Conservation (phyloP, 2,113 vertebrate species). For the Chascanopsetta lugubris region DNA sequence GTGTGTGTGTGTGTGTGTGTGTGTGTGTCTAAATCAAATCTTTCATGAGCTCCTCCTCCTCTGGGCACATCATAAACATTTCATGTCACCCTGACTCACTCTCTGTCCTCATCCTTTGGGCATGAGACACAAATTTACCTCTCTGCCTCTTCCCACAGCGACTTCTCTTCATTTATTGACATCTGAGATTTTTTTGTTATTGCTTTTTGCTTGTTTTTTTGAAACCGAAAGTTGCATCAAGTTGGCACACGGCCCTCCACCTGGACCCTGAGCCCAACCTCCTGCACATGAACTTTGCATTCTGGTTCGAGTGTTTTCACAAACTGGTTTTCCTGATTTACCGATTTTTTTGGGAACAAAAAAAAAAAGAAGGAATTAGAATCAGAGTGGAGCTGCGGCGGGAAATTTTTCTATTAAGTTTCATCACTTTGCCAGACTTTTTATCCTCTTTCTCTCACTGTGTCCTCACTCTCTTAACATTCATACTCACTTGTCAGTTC, state of each 20-base stretch:
- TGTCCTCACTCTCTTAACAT: constrained; percentile 68
- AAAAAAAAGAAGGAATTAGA: too few species aligned
- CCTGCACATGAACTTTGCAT: neutral
- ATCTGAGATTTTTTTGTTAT: neutral
- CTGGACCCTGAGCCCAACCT: constrained; percentile 2
- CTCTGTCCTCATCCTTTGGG: constrained; percentile 51
- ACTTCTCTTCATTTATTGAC: constrained; percentile 6
- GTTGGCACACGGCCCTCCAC: neutral
- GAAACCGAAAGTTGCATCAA: neutral
- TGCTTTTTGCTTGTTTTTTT: neutral
- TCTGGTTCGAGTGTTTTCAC: constrained; percentile 12
- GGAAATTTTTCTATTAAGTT: constrained; percentile 62
- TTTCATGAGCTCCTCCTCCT: constrained; percentile 76
- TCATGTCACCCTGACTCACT: constrained; percentile 68
- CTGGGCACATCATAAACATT: constrained; percentile 77
- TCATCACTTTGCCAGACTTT: constrained; percentile 75
- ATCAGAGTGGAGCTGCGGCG: constrained; percentile 34
- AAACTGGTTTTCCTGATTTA: constrained; percentile 24
- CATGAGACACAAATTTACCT: constrained; percentile 36
- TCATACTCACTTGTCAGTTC: constrained; percentile 72
- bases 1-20: neutral
- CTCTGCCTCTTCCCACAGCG: constrained; percentile 3
- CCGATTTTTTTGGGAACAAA: constrained; percentile 8
- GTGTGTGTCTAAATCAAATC: constrained; percentile 68
- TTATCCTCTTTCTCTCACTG: constrained; percentile 54